These are phyloP conservation scores for Hylaea fasciaria DNA, from an alignment of 2,888 invertebrate species.

Conservation along the genomic window DNA sequence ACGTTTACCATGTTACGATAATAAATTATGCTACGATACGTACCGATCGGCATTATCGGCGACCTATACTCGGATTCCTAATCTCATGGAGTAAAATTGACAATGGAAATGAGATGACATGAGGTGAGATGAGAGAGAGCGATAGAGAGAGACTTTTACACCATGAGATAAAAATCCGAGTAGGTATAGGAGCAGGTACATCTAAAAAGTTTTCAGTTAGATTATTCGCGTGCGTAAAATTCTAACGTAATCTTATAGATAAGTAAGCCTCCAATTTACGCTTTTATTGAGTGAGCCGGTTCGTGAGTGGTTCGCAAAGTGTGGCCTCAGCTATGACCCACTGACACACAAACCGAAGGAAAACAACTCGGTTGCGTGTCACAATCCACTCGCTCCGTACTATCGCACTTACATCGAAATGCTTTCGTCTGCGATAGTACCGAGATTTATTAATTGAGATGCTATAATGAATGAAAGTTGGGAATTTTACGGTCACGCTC, in stretches of 20 bases:
- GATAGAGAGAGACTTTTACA: too few species aligned
- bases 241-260: constrained; percentile 14
- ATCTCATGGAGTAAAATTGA: too few species aligned
- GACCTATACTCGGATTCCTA: too few species aligned
- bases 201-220: background rate
- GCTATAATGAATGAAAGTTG: constrained; percentile 31
- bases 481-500: constrained; percentile 25
- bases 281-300: constrained; percentile 62
- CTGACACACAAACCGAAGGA: constrained; percentile 80
- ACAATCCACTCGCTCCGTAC: constrained; percentile 52
- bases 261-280: constrained; percentile 26
- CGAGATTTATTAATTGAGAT: constrained; percentile 35
- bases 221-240: constrained; percentile 12
- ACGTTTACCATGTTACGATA: background rate
- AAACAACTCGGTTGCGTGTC: constrained; percentile 75
- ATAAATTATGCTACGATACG: background rate
- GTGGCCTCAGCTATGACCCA: constrained; percentile 79
- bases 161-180: too few species aligned
- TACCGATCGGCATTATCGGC: too few species aligned
- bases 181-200: background rate
- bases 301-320: constrained; percentile 71
- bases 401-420: constrained; percentile 44
- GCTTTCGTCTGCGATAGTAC: constrained; percentile 51
- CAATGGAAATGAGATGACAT: too few species aligned
- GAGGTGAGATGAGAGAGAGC: too few species aligned